Conservation (phyloP, 2,797 vertebrate species). For the Anisognathus igniventris region DNA sequence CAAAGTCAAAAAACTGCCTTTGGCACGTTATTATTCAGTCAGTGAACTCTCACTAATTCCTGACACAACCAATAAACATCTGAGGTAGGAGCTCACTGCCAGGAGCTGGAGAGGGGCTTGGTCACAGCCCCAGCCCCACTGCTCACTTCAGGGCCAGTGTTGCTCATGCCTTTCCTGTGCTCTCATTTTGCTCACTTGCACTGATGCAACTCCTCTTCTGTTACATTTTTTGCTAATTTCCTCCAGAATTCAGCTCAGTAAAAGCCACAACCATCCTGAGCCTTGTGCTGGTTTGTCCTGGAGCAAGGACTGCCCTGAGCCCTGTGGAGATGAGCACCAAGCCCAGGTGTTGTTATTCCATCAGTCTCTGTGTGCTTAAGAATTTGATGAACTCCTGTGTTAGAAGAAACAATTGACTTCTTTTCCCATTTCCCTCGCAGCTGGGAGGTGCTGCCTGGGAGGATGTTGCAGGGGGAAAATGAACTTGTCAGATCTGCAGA, state of each 20-base stretch:
- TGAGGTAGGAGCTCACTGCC: not conserved
- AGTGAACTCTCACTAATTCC: constrained; percentile 62
- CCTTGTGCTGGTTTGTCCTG: not conserved
- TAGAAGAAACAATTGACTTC: not conserved
- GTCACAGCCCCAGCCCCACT: not conserved
- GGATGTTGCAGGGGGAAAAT: not conserved
- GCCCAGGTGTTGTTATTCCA: not conserved
- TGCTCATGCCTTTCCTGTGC: not conserved
- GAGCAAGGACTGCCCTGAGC: not conserved
- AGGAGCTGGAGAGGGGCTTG: not conserved
- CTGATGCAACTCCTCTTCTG: not conserved
- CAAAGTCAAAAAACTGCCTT: constrained; percentile 16
- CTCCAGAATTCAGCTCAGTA: not conserved
- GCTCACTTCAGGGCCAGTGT: rapidly evolving
- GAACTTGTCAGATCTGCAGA: not conserved
- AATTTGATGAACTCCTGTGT: not conserved
- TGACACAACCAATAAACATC: constrained; percentile 51
- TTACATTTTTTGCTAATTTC: not conserved
- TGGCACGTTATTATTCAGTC: constrained; percentile 49
- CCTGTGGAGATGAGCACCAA: not conserved
- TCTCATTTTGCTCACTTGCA: not conserved
- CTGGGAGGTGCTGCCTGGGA: not conserved
- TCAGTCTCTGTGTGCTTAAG: not conserved
- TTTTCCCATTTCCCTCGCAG: not conserved
- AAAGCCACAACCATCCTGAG: not conserved